These are phyloP conservation scores for Clarias fuscus DNA, from an alignment of 2,797 vertebrate genomes.

Conservation along the genomic window DNA sequence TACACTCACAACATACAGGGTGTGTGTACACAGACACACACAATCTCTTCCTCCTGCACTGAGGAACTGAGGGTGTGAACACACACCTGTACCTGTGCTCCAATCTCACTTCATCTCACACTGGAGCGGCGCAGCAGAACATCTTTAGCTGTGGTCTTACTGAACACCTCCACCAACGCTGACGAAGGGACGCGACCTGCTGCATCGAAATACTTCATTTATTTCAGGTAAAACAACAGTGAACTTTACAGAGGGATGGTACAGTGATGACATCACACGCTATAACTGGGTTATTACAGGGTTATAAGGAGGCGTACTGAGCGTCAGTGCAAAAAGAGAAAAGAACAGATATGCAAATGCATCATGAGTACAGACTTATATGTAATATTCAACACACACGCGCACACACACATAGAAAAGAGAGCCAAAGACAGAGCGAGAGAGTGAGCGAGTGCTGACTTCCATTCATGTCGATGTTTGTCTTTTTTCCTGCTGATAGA, in stretches of 20 bases:
- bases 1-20: background rate
- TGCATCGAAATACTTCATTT: slow-evolving; percentile 85
- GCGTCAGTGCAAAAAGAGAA: slow-evolving; percentile 8
- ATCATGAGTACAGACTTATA: background rate
- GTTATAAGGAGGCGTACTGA: background rate
- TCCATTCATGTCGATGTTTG: background rate
- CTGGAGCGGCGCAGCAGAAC: background rate
- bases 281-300: background rate
- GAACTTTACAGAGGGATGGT: slow-evolving; percentile 92
- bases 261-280: slow-evolving; percentile 95
- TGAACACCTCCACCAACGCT: background rate
- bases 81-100: background rate
- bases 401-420: background rate
- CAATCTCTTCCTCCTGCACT: background rate
- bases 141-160: background rate
- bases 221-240: slow-evolving; percentile 91
- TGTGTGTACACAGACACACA: background rate
- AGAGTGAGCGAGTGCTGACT: background rate
- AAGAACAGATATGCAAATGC: background rate
- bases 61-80: no score
- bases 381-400: background rate
- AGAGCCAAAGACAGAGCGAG: background rate
- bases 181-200: slow-evolving; percentile 36
- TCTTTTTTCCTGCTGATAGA: background rate
- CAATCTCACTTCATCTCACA: background rate